Evolutionary conservation across 2,797 vertebrate genomes (phyloP), one percentile per base, ranked within the genome.

Genomic region (Rhadinocentrus ornatus): DNA sequence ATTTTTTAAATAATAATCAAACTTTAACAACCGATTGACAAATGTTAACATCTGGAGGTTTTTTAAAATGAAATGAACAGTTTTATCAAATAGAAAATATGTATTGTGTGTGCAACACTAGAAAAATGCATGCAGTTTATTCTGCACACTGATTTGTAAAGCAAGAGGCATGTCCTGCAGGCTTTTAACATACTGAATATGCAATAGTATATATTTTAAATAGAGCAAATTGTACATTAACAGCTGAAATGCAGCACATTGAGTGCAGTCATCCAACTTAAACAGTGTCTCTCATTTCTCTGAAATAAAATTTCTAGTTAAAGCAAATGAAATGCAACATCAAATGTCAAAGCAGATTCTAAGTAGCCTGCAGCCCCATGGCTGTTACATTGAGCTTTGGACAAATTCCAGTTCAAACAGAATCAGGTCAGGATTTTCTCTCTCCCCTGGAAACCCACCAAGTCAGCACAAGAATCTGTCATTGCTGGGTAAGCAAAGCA

Each of bases 361-460:
- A 62, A 80, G 91, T 90, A 52, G 50, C 50, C 50, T 52, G 89
- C 7, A 80, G 79, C 71, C 62, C 37, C 7, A 22, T 54, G 78
- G 58, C 57, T 83, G 73, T 93, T 89, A 90, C 76, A 86, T 69
- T 64, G 72, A 31, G 66, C 61, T 70, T 82, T 89, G 86, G 88
- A 84, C 66, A 53, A 74, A 56, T 69, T 91, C 90, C 91, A 93
- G 79, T 58, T 80, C 67, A 67, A 76, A 69, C 75, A 64, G 84
- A 91, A 83, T 87, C 83, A 81, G 89, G 86, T 92, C 88, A 91
- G 77, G 76, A 87, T 85, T 90, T 81, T 81, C 74, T 86, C 78
- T 48, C 54, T 70, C 4, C 5, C 67, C 52, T 46, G 69, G 58
- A 87, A 81, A 83, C 58, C 71, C 66, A 68, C 52, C 46, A 64